Evolutionary conservation across 2,113 vertebrate genomes (phyloP).

Genomic region (Bettongia penicillata): DNA sequence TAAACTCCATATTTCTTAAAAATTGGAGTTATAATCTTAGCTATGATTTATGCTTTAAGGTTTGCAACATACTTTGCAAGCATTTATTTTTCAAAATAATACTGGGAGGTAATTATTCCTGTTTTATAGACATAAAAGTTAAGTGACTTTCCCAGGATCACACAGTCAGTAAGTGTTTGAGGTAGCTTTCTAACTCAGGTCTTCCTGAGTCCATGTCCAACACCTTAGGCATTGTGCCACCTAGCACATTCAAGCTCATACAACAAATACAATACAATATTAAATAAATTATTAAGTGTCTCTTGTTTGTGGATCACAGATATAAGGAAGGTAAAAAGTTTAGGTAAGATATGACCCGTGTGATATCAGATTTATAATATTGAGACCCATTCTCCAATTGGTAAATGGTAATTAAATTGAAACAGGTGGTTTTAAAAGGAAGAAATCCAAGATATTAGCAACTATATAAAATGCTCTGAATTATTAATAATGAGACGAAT

Average conservation of each 20-base stretch:
- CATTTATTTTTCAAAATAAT: not conserved
- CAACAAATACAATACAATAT: not conserved
- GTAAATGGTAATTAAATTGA: not conserved
- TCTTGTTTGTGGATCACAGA: not conserved
- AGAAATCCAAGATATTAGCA: not conserved
- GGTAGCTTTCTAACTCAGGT: not conserved
- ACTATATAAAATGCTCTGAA: not conserved
- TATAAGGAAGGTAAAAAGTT: not conserved
- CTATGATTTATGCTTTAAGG: not conserved
- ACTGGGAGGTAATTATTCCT: not conserved
- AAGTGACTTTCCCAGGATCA: not conserved
- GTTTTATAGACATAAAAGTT: not conserved
- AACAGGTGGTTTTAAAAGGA: not conserved
- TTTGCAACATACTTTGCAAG: not conserved
- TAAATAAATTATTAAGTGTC: not conserved
- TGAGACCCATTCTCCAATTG: not conserved
- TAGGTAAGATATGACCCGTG: not conserved
- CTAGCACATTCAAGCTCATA: not conserved
- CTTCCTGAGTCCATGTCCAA: not conserved
- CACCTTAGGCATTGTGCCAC: not conserved
- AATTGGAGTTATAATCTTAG: not conserved
- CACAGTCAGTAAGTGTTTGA: not conserved
- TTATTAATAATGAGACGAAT: not conserved
- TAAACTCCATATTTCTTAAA: not conserved
- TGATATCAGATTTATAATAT: not conserved